Base-by-base conservation (phyloP, 1,140 invertebrate genomes). In the Bursaphelenchus mucronatus region DNA sequence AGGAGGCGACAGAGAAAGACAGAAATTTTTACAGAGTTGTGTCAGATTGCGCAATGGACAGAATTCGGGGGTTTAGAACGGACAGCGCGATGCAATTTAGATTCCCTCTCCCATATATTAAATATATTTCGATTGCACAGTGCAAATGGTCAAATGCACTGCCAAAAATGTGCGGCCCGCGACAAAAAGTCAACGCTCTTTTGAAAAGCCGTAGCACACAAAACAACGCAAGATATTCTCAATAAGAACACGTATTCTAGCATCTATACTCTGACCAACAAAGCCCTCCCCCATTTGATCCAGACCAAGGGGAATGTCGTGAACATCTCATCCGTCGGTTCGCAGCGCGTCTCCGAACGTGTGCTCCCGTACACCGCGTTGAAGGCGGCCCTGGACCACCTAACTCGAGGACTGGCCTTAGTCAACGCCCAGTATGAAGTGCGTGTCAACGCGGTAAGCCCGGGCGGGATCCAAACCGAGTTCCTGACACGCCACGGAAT, bases 351-450 rank as follows among this genome's bases (percentile, higher is more conserved):
- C 5, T 30, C 30, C 30, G 30, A 30, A 30, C 30, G 30, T 30
- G 30, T 30, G 30, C 30, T 30, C 2, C 30, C 30, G 5, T 30
- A 30, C 5, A 30, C 30, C 30, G 30, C 19, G 8, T 44, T 49
- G 13, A 40, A 44, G 3, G 47, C 11, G 55, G 30, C 15, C 1
- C 19, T 63, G 58, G 30, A 95, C 83, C 92, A 94, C 76, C 86
- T 94, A 47, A 94, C 91, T 0, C 86, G 88, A 69, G 90, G 89
- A 76, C 81, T 85, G 13, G 87, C 88, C 19, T 84, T 91, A 68
- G 89, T 91, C 79, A 82, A 91, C 17, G 90, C 88, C 1, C 70
- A 86, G 0, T 89, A 90, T 70, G 84, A 86, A 11, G 88, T 94
- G 0, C 83, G 91, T 67, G 90, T 92, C 0, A 94, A 95, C 65